phyloP scores from a whole-genome alignment of 2,888 invertebrate genomes.

The Drosophila greeni region DNA sequence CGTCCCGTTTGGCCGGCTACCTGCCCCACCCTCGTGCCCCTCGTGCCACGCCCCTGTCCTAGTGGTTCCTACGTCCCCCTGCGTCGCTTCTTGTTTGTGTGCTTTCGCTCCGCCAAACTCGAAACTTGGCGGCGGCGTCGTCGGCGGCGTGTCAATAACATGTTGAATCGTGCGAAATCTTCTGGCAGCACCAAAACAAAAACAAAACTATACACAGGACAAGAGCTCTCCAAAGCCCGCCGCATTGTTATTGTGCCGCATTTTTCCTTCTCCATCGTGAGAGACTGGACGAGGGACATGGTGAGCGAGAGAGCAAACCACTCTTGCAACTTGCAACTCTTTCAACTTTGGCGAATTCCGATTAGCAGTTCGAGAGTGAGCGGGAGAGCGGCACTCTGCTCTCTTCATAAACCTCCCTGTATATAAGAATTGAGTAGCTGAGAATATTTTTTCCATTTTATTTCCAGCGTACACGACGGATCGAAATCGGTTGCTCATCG shows the following conservation, averaged over 20 bases:
- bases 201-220: slow-evolving; percentile 39
- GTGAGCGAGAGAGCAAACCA: slow-evolving; percentile 3
- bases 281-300: neutral
- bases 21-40: slow-evolving; percentile 40
- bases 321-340: slow-evolving; percentile 4
- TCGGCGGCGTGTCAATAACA: slow-evolving; percentile 61
- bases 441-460: neutral
- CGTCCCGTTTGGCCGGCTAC: slow-evolving; percentile 64
- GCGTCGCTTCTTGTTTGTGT: slow-evolving; percentile 71
- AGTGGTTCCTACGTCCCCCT: slow-evolving; percentile 45
- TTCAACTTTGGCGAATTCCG: slow-evolving; percentile 7
- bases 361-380: neutral
- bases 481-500: neutral
- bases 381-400: slow-evolving; percentile 3
- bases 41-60: slow-evolving; percentile 11
- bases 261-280: slow-evolving; percentile 3
- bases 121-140: slow-evolving; percentile 27
- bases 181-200: slow-evolving; percentile 64
- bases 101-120: slow-evolving; percentile 59
- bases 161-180: slow-evolving; percentile 68
- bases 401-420: slow-evolving; percentile 2
- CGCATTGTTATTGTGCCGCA: slow-evolving; percentile 57
- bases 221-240: slow-evolving; percentile 41
- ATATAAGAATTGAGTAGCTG: slow-evolving; percentile 3
- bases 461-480: neutral